phyloP scores from a whole-genome alignment of 2,113 vertebrate species.

The Chaenogobius annularis region DNA sequence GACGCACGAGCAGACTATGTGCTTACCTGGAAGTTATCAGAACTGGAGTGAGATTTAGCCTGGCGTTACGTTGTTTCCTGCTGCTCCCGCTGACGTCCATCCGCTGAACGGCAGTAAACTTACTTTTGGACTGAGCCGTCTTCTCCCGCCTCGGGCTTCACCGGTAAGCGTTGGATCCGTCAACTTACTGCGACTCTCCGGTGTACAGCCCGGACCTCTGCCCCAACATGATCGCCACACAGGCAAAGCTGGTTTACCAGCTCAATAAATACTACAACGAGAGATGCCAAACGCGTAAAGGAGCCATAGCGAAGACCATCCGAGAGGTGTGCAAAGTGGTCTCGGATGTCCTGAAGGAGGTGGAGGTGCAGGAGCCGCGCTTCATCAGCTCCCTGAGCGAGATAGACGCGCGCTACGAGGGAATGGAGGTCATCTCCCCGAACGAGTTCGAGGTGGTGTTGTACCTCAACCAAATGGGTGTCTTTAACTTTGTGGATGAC shows the following conservation, averaged over 20 bases:
- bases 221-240: conserved; percentile 99
- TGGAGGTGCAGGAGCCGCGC: conserved; percentile 97
- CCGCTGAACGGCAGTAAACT: conserved; percentile 59
- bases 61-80: conserved; percentile 71
- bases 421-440: conserved; percentile 95
- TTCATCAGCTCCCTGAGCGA: conserved; percentile 99
- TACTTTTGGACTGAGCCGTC: conserved; percentile 59
- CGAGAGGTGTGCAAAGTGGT: conserved; percentile 98
- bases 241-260: conserved; percentile 99
- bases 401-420: conserved; percentile 95
- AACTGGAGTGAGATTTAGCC: conserved; percentile 64
- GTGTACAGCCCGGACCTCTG: conserved; percentile 99
- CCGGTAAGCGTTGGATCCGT: conserved; percentile 99
- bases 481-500: conserved; percentile 99
- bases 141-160: conserved; percentile 82
- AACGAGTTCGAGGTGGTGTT: conserved; percentile 98
- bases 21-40: conserved; percentile 51
- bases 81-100: conserved; percentile 76
- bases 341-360: conserved; percentile 97
- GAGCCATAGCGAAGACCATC: conserved; percentile 98
- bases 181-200: conserved; percentile 98
- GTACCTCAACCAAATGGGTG: conserved; percentile 99
- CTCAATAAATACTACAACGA: conserved; percentile 99
- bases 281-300: conserved; percentile 96
- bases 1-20: conserved; percentile 55